Percentiles rank a stretch among this genome's conserved stretches.
phyloP scores from a whole-genome alignment of 2,888 invertebrate species.

The Nematopogon swammerdamellus region DNA sequence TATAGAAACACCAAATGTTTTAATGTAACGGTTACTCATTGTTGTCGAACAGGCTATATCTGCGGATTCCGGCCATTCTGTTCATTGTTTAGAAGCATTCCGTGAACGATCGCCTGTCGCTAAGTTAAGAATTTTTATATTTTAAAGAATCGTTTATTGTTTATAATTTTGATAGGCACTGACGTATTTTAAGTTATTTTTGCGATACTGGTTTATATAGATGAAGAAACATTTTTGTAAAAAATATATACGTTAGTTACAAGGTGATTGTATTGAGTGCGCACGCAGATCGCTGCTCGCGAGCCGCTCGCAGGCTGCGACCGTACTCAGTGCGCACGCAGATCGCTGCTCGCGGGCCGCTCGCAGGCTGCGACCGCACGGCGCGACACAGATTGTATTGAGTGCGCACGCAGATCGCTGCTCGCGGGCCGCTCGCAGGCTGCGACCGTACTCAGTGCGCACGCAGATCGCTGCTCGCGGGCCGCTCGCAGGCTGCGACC shows the following conservation, averaged over 20 bases:
- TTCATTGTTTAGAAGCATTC: constrained; percentile 13
- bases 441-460: too few species aligned
- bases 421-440: too few species aligned
- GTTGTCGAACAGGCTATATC: not conserved
- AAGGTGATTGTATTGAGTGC: too few species aligned
- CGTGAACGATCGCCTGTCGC: constrained; percentile 12
- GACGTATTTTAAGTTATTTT: constrained; percentile 28
- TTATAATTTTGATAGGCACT: constrained; percentile 30
- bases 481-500: too few species aligned
- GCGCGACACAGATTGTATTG: too few species aligned
- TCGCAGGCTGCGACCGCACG: too few species aligned
- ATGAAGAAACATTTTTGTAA: constrained; percentile 16
- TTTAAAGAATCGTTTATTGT: constrained; percentile 38
- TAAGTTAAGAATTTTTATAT: constrained; percentile 24
- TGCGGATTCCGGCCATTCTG: not conserved
- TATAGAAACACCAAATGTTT: constrained; percentile 45
- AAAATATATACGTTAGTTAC: not conserved
- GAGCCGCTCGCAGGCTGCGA: too few species aligned
- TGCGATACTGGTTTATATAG: constrained; percentile 31
- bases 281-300: too few species aligned
- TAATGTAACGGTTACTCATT: constrained; percentile 6
- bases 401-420: too few species aligned
- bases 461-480: too few species aligned
- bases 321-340: too few species aligned
- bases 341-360: too few species aligned